Evolutionary conservation across 2,113 vertebrate species (phyloP).

Genomic region (Gymnogyps californianus): DNA sequence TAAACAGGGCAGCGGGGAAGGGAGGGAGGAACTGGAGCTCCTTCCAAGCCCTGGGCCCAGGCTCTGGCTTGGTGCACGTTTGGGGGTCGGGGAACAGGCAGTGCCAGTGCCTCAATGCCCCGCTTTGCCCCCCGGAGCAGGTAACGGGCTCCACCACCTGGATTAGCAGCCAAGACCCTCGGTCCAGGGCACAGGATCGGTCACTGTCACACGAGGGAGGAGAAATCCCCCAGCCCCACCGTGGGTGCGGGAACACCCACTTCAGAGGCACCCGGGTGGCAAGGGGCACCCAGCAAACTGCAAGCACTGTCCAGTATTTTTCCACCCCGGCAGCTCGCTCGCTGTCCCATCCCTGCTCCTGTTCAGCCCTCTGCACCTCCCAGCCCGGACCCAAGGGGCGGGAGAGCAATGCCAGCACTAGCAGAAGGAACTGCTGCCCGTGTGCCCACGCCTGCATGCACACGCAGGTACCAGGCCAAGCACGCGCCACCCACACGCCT

Average conservation of each 20-base stretch:
- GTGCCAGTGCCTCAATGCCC: neutral
- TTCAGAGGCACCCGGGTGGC: neutral
- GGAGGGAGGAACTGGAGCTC: neutral
- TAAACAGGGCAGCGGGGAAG: neutral
- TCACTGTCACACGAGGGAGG: neutral
- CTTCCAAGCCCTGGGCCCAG: neutral
- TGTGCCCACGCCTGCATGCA: neutral
- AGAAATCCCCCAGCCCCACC: neutral
- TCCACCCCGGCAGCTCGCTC: neutral
- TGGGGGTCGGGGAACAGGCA: neutral
- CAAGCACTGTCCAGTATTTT: neutral
- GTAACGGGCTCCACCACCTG: neutral
- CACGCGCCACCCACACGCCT: neutral
- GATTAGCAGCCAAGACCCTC: neutral
- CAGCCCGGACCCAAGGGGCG: neutral
- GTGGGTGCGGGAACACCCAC: neutral
- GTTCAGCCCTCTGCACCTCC: neutral
- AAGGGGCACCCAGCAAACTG: neutral
- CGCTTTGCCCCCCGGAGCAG: neutral
- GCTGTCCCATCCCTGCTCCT: neutral
- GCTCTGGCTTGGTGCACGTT: neutral
- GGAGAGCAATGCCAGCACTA: neutral
- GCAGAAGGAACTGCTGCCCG: neutral
- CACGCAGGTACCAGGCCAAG: neutral
- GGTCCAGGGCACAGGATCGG: neutral